phyloP scores from a whole-genome alignment of 1,140 invertebrate species.

The Hycleus cichorii region DNA sequence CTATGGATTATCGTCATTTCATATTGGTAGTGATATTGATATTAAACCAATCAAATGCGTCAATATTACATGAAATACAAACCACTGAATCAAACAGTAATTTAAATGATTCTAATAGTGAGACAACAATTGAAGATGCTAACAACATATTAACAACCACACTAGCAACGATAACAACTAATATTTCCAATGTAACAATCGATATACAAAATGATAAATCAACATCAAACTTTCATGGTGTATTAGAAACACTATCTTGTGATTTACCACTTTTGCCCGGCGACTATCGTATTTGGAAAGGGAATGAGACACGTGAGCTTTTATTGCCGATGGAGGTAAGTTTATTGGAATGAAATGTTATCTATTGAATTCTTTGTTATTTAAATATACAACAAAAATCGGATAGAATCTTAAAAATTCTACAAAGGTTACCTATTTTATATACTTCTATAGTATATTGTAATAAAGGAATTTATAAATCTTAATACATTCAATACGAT shows the following conservation, averaged over 20 bases:
- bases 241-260: slow-evolving; percentile 51
- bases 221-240: slow-evolving; percentile 46
- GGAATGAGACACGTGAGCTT: slow-evolving; percentile 58
- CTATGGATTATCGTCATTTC: too few species aligned
- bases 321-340: slow-evolving; percentile 56
- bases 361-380: too few species aligned
- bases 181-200: slow-evolving; percentile 18
- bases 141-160: slow-evolving; percentile 6
- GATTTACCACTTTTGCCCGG: slow-evolving; percentile 52
- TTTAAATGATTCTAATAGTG: background rate
- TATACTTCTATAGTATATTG: too few species aligned
- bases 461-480: too few species aligned
- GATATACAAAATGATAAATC: slow-evolving; percentile 6
- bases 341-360: slow-evolving; percentile 8
- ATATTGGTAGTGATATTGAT: too few species aligned
- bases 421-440: too few species aligned
- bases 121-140: background rate
- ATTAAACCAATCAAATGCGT: too few species aligned
- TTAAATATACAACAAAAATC: too few species aligned
- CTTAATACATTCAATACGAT: too few species aligned
- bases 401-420: too few species aligned
- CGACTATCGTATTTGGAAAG: slow-evolving; percentile 55
- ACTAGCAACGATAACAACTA: slow-evolving; percentile 10
- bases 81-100: too few species aligned
- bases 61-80: too few species aligned